Evolutionary conservation across 1,140 invertebrate genomes (phyloP).

Genomic region (Macrobrachium rosenbergii): DNA sequence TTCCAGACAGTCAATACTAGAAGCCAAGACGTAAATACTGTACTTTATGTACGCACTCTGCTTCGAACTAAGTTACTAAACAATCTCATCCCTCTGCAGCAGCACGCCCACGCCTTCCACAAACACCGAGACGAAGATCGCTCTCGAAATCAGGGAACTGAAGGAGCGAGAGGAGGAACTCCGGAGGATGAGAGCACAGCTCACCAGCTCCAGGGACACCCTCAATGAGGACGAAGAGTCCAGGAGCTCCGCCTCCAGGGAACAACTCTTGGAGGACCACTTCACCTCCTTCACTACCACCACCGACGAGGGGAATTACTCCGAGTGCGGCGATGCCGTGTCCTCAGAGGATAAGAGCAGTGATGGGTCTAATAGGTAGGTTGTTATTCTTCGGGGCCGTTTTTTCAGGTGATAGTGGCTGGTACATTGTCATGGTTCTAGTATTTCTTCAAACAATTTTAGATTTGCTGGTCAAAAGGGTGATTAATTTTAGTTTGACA

Average conservation of each 20-base stretch:
- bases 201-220: constrained; percentile 58
- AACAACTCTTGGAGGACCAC: constrained; percentile 59
- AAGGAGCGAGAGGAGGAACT: constrained; percentile 72
- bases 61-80: neutral
- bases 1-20: no score
- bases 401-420: no score
- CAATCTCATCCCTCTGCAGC: neutral
- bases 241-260: constrained; percentile 51
- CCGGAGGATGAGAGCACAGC: constrained; percentile 66
- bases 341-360: constrained; percentile 68
- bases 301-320: constrained; percentile 70
- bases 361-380: constrained; percentile 68
- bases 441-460: no score
- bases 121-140: constrained; percentile 71
- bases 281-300: constrained; percentile 67
- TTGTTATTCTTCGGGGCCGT: neutral
- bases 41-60: neutral
- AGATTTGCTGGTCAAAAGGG: no score
- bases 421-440: no score
- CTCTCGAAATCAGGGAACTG: constrained; percentile 72
- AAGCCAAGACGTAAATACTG: neutral
- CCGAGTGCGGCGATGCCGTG: constrained; percentile 69
- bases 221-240: constrained; percentile 47
- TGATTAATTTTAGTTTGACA: no score
- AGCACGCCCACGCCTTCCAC: constrained; percentile 25